These are phyloP conservation scores for Gymnorhina tibicen DNA, from an alignment of 2,113 vertebrate genomes.

Conservation along the genomic window DNA sequence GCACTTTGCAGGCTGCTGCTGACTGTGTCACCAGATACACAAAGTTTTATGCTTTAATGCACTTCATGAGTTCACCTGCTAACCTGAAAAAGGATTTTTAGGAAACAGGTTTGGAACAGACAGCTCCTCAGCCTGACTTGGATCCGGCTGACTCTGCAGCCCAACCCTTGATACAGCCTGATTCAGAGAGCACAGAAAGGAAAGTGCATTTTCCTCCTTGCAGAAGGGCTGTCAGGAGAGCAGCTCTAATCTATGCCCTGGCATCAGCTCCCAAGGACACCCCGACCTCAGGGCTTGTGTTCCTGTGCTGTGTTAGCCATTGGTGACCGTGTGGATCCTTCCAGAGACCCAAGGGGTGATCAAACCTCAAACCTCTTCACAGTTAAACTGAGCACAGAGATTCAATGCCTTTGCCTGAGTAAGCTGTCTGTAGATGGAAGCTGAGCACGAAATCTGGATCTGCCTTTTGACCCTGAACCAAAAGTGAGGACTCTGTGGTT, in stretches of 20 bases:
- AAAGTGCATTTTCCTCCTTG: neutral
- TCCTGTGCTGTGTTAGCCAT: neutral
- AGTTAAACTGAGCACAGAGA: neutral
- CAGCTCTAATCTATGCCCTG: neutral
- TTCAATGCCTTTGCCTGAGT: neutral
- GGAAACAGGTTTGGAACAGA: neutral
- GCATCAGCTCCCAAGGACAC: neutral
- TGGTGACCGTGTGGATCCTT: accelerated
- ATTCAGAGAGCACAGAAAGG: neutral
- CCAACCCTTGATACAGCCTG: neutral
- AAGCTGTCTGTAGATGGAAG: neutral
- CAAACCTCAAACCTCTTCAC: neutral
- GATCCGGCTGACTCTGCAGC: accelerated
- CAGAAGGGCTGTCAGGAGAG: neutral
- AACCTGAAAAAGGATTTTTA: neutral
- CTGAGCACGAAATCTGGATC: neutral
- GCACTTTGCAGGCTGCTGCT: neutral
- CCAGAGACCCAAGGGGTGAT: neutral
- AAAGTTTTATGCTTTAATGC: neutral
- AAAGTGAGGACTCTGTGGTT: neutral
- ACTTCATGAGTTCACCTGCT: neutral
- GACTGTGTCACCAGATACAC: neutral
- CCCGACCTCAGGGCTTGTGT: neutral
- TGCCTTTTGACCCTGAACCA: neutral
- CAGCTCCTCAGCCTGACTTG: neutral